Conservation (phyloP, 2,888 invertebrate genomes). For the Boloria selene region DNA sequence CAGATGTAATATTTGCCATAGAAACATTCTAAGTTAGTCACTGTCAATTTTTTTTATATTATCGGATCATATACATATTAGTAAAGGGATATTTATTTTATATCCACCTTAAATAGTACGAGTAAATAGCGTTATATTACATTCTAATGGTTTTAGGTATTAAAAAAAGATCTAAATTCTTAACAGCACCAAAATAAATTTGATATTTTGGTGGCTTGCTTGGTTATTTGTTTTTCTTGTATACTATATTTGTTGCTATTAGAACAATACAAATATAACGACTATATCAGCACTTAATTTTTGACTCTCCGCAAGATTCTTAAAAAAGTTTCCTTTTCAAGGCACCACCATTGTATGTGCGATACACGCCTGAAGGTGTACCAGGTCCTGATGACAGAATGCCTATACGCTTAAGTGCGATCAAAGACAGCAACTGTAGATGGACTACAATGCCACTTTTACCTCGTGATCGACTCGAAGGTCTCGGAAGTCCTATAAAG, state of each 20-base stretch:
- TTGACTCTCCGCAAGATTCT: not conserved
- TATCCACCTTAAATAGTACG: too few species aligned
- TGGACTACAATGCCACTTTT: constrained; percentile 66
- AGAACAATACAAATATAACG: too few species aligned
- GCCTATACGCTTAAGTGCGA: constrained; percentile 65
- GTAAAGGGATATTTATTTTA: too few species aligned
- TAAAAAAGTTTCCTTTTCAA: constrained; percentile 36
- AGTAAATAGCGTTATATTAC: too few species aligned
- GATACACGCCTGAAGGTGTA: constrained; percentile 58
- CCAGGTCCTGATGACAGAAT: constrained; percentile 67
- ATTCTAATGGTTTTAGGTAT: too few species aligned
- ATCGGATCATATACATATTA: too few species aligned
- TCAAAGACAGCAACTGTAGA: constrained; percentile 68
- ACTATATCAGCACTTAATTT: too few species aligned
- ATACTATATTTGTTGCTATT: too few species aligned
- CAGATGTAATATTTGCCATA: not conserved
- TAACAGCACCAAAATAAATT: too few species aligned
- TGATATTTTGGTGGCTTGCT: too few species aligned
- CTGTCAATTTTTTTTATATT: not conserved
- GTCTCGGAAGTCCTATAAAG: constrained; percentile 64
- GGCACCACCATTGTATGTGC: constrained; percentile 67
- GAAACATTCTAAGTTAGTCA: not conserved
- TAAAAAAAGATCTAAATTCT: too few species aligned
- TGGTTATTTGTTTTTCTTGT: too few species aligned
- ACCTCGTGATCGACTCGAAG: constrained; percentile 63